phyloP scores from a whole-genome alignment of 2,888 invertebrate genomes.

The Anthoptus insignis region DNA sequence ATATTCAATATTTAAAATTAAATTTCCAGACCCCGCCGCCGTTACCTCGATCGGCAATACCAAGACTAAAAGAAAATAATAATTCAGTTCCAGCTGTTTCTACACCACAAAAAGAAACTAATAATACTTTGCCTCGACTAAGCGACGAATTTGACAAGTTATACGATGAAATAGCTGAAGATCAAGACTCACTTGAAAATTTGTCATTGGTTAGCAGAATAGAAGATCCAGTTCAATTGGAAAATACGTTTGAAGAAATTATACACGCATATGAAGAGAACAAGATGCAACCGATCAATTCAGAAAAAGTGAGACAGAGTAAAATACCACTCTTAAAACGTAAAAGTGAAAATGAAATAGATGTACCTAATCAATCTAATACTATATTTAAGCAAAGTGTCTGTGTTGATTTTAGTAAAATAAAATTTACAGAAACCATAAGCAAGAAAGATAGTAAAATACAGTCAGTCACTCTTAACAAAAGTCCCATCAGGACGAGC shows the following conservation, averaged over 20 bases:
- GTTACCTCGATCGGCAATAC: slow-evolving; percentile 56
- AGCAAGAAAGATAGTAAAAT: slow-evolving; percentile 21
- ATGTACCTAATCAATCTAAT: slow-evolving; percentile 45
- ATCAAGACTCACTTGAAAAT: slow-evolving; percentile 25
- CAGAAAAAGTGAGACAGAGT: slow-evolving; percentile 59
- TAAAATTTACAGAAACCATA: slow-evolving; percentile 25
- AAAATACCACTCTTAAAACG: slow-evolving; percentile 70
- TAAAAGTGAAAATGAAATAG: slow-evolving; percentile 63
- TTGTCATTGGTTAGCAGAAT: slow-evolving; percentile 55
- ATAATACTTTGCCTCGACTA: slow-evolving; percentile 42
- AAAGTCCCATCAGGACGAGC: slow-evolving; percentile 3
- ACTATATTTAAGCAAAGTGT: slow-evolving; percentile 44
- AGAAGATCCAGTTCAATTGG: slow-evolving; percentile 67
- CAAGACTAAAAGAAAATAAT: slow-evolving; percentile 53
- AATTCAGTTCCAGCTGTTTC: slow-evolving; percentile 27
- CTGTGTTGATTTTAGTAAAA: slow-evolving; percentile 39
- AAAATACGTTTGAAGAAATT: slow-evolving; percentile 75
- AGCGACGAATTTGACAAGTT: slow-evolving; percentile 79
- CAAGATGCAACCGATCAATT: slow-evolving; percentile 54
- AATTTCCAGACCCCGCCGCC: slow-evolving; percentile 39
- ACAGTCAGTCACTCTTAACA: slow-evolving; percentile 18
- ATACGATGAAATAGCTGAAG: slow-evolving; percentile 68
- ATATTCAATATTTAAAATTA: slow-evolving; percentile 10
- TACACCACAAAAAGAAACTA: slow-evolving; percentile 29
- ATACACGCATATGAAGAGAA: slow-evolving; percentile 74